phyloP scores from a whole-genome alignment of 2,113 vertebrate species.

The Aegithalos caudatus region DNA sequence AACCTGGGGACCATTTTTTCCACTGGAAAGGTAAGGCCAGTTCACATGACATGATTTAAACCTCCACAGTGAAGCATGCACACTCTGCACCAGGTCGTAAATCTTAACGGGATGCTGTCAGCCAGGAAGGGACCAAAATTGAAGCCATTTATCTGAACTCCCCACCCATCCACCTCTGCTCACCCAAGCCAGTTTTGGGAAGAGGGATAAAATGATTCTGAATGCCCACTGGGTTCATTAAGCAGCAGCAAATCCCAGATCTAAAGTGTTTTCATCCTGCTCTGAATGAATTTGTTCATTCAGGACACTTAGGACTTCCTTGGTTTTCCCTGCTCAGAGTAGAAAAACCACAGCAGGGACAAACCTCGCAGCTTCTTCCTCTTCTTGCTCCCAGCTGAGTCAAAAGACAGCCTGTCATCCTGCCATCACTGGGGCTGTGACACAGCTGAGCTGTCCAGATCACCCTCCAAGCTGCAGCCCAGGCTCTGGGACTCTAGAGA shows the following conservation, averaged over 20 bases:
- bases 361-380: background rate
- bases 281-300: background rate
- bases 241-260: background rate
- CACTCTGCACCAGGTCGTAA: constrained; percentile 33
- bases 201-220: constrained; percentile 51
- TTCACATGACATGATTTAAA: constrained; percentile 64
- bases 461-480: background rate
- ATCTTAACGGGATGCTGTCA: constrained; percentile 65
- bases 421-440: background rate
- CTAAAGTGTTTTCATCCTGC: background rate
- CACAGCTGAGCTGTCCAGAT: background rate
- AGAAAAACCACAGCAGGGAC: fast-evolving
- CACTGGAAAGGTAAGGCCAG: constrained; percentile 60
- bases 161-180: constrained; percentile 21
- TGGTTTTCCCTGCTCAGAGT: background rate
- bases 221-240: constrained; percentile 24
- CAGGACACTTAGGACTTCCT: background rate
- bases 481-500: background rate
- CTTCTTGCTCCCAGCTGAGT: background rate
- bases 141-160: constrained; percentile 70
- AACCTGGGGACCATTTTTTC: constrained; percentile 65
- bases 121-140: constrained; percentile 60
- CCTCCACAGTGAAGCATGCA: constrained; percentile 51
- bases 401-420: background rate
- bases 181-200: constrained; percentile 33